These are phyloP conservation scores for Mya arenaria DNA, from an alignment of 1,140 invertebrate species.

Conservation along the genomic window DNA sequence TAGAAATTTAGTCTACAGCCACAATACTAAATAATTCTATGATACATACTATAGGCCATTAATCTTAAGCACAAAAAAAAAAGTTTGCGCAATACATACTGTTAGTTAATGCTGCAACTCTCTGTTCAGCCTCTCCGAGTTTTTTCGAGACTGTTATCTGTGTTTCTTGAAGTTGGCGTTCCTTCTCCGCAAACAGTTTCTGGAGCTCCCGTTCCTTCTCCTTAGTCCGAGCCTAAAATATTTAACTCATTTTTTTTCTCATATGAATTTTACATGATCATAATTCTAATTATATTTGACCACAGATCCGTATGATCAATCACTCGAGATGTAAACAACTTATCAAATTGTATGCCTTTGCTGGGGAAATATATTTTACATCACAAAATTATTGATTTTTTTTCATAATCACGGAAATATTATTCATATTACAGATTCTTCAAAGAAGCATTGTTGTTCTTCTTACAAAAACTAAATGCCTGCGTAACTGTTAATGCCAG, in stretches of 20 bases:
- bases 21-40: not conserved
- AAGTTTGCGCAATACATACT: too few relatives aligned
- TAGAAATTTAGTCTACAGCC: not conserved
- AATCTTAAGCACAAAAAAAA: too few relatives aligned
- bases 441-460: too few relatives aligned
- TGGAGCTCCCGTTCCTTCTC: constrained; percentile 82
- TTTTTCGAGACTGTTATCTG: constrained; percentile 79
- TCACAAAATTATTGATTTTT: too few relatives aligned
- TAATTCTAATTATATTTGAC: too few relatives aligned
- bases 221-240: constrained; percentile 77
- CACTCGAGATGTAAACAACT: not conserved
- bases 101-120: constrained; percentile 77
- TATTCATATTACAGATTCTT: too few relatives aligned
- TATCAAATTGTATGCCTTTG: too few relatives aligned
- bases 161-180: constrained; percentile 79
- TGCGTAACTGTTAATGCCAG: too few relatives aligned
- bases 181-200: constrained; percentile 80
- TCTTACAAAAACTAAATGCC: not conserved
- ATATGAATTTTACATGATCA: too few relatives aligned
- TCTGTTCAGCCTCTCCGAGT: constrained; percentile 81
- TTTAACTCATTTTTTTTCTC: too few relatives aligned
- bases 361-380: too few relatives aligned
- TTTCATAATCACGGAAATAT: too few relatives aligned
- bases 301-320: constrained; percentile 12
- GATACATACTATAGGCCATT: not conserved